Evolutionary conservation across 1,140 invertebrate genomes (phyloP).

Genomic region (Trichogramma pretiosum): DNA sequence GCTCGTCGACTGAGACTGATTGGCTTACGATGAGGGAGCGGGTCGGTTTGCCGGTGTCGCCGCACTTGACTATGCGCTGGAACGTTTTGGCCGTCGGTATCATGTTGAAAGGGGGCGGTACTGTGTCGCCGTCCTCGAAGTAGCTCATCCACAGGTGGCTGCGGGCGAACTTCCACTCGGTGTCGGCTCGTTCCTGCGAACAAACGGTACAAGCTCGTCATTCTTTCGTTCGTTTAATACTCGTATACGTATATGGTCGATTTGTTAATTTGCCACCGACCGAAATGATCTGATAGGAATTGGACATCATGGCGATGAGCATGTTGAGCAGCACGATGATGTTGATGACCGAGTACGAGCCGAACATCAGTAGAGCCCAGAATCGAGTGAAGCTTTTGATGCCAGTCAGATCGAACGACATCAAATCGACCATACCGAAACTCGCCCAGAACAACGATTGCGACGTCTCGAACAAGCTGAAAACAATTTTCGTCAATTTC

Average conservation of each 20-base stretch:
- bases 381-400: conserved; percentile 83
- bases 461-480: conserved; percentile 84
- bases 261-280: too few relatives aligned
- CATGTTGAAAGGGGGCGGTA: conserved; percentile 83
- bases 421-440: conserved; percentile 82
- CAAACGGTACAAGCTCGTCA: too few relatives aligned
- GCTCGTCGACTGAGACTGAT: background rate
- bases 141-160: conserved; percentile 89
- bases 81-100: conserved; percentile 66
- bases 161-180: conserved; percentile 87
- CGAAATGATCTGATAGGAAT: conserved; percentile 87
- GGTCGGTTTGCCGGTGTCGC: conserved; percentile 42
- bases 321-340: conserved; percentile 88
- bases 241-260: too few relatives aligned
- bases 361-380: conserved; percentile 81
- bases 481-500: too few relatives aligned
- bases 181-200: conserved; percentile 69
- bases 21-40: conserved; percentile 55
- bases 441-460: conserved; percentile 92
- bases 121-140: conserved; percentile 75
- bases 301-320: conserved; percentile 95
- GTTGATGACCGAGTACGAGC: conserved; percentile 83
- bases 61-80: conserved; percentile 47
- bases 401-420: conserved; percentile 74
- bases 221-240: too few relatives aligned